Percentiles rank a stretch among this genome's conserved stretches.
These are phyloP conservation scores for Leptonema lineaticorne DNA, from an alignment of 1,140 invertebrate species.

Conservation along the genomic window DNA sequence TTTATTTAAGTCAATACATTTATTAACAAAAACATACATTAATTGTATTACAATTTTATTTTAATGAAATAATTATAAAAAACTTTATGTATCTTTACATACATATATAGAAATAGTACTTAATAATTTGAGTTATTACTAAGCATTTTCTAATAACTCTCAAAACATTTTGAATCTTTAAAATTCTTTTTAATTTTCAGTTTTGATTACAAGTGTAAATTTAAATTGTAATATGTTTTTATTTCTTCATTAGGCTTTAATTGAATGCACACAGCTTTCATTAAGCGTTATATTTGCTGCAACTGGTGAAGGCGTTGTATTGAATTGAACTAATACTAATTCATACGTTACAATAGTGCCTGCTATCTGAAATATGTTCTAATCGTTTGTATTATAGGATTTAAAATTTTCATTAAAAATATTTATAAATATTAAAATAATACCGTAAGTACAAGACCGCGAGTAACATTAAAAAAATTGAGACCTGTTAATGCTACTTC, in stretches of 20 bases:
- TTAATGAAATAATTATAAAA: no score
- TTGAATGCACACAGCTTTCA: conserved; percentile 25
- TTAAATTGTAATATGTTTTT: no score
- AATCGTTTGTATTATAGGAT: neutral
- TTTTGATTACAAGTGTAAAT: no score
- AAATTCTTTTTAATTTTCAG: no score
- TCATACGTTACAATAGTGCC: conserved; percentile 69
- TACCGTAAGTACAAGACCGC: conserved; percentile 60
- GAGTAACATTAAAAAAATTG: conserved; percentile 64
- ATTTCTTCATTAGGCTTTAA: conserved; percentile 19
- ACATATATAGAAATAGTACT: no score
- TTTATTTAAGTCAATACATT: no score
- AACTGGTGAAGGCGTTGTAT: conserved; percentile 44
- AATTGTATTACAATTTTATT: no score
- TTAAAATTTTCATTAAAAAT: neutral
- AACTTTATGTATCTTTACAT: no score
- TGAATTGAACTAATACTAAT: conserved; percentile 45
- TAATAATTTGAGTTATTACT: no score
- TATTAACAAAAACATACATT: no score
- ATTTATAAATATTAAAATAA: neutral
- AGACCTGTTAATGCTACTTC: conserved; percentile 61
- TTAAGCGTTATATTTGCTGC: conserved; percentile 37
- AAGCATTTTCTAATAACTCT: no score
- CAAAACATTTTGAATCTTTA: no score
- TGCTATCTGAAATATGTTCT: conserved; percentile 44